Conservation (phyloP, 64 coral and sea anemone genomes). For the Porites lutea region DNA sequence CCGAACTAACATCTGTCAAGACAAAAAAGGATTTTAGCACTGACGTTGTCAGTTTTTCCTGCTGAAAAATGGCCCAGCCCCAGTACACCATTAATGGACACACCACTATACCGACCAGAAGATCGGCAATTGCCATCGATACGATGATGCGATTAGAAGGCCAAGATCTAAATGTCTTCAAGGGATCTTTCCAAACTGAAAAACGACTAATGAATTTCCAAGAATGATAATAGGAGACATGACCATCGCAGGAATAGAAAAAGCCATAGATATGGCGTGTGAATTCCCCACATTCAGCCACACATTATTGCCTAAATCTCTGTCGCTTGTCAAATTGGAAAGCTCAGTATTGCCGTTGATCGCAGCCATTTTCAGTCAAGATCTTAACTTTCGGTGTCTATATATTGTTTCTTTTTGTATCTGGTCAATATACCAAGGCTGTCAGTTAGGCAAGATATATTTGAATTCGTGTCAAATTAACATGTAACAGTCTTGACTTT, state of each 20-base stretch:
- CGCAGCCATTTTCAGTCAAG: background rate
- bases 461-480: too few relatives aligned
- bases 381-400: too few relatives aligned
- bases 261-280: background rate
- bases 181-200: slow-evolving; percentile 60
- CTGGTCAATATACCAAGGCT: too few relatives aligned
- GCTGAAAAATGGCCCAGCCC: background rate
- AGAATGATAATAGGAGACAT: slow-evolving; percentile 11
- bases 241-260: background rate
- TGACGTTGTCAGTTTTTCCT: background rate
- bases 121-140: slow-evolving; percentile 39
- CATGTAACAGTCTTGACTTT: too few relatives aligned
- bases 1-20: background rate
- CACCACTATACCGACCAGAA: slow-evolving; percentile 14
- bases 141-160: slow-evolving; percentile 30
- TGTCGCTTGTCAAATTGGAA: background rate
- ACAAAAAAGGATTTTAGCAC: background rate
- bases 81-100: background rate
- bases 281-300: background rate
- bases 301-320: background rate
- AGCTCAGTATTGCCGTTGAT: background rate
- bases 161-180: slow-evolving; percentile 30
- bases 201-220: slow-evolving; percentile 38
- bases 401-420: too few relatives aligned
- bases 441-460: too few relatives aligned